Base-by-base conservation (phyloP, 1,140 invertebrate species). In the Artemia franciscana region DNA sequence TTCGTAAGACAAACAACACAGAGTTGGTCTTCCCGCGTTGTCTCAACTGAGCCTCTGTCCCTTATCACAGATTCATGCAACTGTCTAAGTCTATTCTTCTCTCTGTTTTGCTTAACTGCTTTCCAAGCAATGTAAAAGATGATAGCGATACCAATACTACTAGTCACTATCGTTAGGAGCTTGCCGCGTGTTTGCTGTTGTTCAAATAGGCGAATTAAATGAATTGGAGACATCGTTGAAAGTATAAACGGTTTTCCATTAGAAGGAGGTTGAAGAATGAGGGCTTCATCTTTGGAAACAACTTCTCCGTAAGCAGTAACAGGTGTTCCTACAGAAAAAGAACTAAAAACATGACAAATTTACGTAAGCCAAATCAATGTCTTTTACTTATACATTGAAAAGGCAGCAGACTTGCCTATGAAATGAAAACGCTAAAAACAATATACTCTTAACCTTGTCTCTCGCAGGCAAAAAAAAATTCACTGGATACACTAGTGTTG, bases 1-100 rank as follows among this genome's bases (percentile, higher is more conserved):
- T 60, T 60, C 30, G 15, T 4, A n/a, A 60, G 30, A 23, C 60
- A 60, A 4, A 39, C 60, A 15, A 60, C 60, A 21, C 60, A 60
- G 12, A 51, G 12, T 18, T 51, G 39, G 21, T 51, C 21, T 12
- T 51, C 39, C 39, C 3, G 12, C 12, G 21, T 12, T 51, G 12
- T 1, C 12, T 18, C 21, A 12, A 51, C 12, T 12, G 12, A 12
- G 12, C 39, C 1, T 51, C 39, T 51, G 12, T 51, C 39, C 21
- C 39, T 51, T 51, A 12, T 51, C 21, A 51, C 21, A 12, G 12
- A 18, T 18, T 51, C 39, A 15, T 18, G 39, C 39, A 51, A 18
- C 12, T 15, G 12, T 51, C 21, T 18, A 15, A 15, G 12, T 18
- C 39, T 12, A 12, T 51, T 51, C 39, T 51, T 51, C 2, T 18